These are phyloP conservation scores for Silurus asotus DNA, from an alignment of 2,113 vertebrate species.

Conservation along the genomic window DNA sequence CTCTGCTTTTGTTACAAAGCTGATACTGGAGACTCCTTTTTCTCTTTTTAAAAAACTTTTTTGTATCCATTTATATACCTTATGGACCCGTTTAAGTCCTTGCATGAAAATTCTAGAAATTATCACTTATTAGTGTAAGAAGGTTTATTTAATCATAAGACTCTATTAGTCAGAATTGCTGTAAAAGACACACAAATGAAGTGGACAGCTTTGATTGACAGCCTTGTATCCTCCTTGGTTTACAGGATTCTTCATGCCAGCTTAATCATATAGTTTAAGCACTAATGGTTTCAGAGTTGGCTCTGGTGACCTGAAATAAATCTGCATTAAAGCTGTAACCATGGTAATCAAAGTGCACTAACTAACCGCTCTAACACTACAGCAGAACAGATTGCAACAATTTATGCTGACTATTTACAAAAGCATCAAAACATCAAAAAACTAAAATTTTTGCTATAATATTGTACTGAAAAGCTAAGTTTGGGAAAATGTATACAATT, in stretches of 20 bases:
- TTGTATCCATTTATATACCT: neutral
- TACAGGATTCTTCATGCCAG: neutral
- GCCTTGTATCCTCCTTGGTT: neutral
- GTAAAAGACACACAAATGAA: neutral
- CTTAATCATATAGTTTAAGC: neutral
- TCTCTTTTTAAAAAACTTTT: neutral
- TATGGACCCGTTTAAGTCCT: neutral
- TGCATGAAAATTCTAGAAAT: neutral
- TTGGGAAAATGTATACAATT: neutral
- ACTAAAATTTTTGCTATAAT: neutral
- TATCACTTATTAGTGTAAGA: neutral
- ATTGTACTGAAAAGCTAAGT: neutral
- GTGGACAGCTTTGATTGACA: neutral
- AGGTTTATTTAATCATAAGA: neutral
- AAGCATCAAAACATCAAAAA: neutral
- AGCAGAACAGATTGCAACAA: neutral
- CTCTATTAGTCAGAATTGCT: neutral
- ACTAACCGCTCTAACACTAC: neutral
- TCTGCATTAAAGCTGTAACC: neutral
- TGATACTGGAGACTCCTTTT: no score
- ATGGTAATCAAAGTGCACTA: slow-evolving; percentile 7
- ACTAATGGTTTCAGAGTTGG: neutral
- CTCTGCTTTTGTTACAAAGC: no score
- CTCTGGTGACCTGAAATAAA: neutral
- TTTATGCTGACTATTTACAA: slow-evolving; percentile 8